phyloP scores from a whole-genome alignment of 2,888 invertebrate genomes.

The Protodeltote pygarga region DNA sequence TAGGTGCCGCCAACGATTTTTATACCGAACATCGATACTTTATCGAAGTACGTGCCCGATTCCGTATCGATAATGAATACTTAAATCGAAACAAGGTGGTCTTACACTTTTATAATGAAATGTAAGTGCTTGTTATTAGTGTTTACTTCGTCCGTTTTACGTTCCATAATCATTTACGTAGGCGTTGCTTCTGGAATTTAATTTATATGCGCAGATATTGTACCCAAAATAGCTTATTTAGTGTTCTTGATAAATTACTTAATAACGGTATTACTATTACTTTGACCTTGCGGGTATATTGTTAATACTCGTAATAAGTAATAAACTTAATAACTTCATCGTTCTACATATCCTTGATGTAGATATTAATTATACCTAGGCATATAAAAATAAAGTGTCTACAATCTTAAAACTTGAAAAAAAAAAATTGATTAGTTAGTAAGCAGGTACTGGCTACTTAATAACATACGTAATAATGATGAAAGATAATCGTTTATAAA shows the following conservation, averaged over 20 bases:
- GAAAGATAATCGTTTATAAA: too few relatives aligned
- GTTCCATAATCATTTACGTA: slow-evolving; percentile 40
- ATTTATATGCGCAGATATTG: slow-evolving; percentile 39
- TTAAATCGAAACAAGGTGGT: slow-evolving; percentile 52
- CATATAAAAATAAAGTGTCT: too few relatives aligned
- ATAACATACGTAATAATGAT: too few relatives aligned
- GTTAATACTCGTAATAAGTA: slow-evolving; percentile 33
- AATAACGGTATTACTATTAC: slow-evolving; percentile 24
- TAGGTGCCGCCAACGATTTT: slow-evolving; percentile 82
- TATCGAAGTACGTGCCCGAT: slow-evolving; percentile 63
- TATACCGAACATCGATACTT: slow-evolving; percentile 71
- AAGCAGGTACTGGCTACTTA: too few relatives aligned
- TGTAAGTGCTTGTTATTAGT: slow-evolving; percentile 36
- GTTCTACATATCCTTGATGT: slow-evolving; percentile 22
- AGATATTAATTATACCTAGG: too few relatives aligned
- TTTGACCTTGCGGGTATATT: slow-evolving; percentile 27
- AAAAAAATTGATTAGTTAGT: too few relatives aligned
- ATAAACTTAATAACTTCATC: slow-evolving; percentile 34
- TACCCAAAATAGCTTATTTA: slow-evolving; percentile 35
- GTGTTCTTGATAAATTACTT: slow-evolving; percentile 40
- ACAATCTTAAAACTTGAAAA: too few relatives aligned
- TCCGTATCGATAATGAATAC: slow-evolving; percentile 60
- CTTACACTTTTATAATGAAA: slow-evolving; percentile 41
- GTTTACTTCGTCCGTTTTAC: slow-evolving; percentile 38
- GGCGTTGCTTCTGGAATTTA: slow-evolving; percentile 41